Percentiles rank a stretch among this genome's conserved stretches.
phyloP scores from a whole-genome alignment of 2,113 vertebrate species.

The Thermophis baileyi region DNA sequence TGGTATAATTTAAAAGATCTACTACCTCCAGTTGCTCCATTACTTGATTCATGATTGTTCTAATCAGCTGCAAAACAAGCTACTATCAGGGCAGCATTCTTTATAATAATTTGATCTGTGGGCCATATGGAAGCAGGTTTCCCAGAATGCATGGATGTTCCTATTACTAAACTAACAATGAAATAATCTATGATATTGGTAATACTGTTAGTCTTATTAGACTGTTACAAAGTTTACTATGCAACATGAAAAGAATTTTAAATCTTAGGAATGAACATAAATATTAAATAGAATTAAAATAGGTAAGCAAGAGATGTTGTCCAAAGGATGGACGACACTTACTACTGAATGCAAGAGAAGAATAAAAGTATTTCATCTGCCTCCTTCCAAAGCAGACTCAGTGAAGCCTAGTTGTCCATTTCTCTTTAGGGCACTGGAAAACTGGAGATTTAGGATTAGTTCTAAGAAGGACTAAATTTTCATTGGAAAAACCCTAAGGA shows the following conservation, averaged over 20 bases:
- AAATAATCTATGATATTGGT: background rate
- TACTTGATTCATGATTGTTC: background rate
- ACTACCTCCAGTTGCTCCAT: background rate
- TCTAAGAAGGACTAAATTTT: background rate
- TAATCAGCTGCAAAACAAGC: background rate
- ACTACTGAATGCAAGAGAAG: background rate
- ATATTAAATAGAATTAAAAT: background rate
- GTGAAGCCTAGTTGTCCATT: background rate
- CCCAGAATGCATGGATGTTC: background rate
- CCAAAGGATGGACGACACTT: background rate
- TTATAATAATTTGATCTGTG: background rate
- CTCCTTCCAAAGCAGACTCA: background rate
- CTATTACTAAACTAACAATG: background rate
- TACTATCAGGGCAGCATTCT: background rate
- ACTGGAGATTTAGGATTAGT: background rate
- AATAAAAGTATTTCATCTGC: background rate
- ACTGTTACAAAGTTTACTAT: background rate
- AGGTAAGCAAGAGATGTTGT: background rate
- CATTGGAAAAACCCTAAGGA: background rate
- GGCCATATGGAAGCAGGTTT: background rate
- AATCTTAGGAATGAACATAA: background rate
- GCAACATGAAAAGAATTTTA: background rate
- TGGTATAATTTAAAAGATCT: background rate
- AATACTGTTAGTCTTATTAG: background rate
- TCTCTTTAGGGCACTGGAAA: background rate